These are phyloP conservation scores for Caenorhabditis sinica DNA, from an alignment of 2,888 invertebrate genomes.

Conservation along the genomic window DNA sequence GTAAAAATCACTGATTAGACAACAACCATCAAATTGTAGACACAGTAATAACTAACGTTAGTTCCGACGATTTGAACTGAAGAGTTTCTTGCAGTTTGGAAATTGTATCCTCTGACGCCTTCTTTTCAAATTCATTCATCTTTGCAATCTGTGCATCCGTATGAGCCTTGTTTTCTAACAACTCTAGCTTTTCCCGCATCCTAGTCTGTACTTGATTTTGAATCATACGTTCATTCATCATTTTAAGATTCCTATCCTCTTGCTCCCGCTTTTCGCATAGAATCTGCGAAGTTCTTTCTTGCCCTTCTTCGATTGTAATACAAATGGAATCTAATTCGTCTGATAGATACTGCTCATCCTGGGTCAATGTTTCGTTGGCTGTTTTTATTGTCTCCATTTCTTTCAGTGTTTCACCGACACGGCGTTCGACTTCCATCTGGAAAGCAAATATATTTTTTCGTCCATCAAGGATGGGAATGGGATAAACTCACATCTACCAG, in stretches of 20 bases:
- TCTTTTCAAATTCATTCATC: conserved; percentile 40
- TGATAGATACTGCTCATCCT: conserved; percentile 43
- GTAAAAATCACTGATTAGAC: conserved; percentile 5
- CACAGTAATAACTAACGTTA: conserved; percentile 22
- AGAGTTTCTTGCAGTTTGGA: conserved; percentile 3
- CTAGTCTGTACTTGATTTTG: conserved; percentile 85
- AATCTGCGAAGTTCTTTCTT: conserved; percentile 96
- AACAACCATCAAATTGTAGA: too few species aligned
- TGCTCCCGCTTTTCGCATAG: conserved; percentile 96
- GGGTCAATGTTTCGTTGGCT: conserved; percentile 15
- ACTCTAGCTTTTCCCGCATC: conserved; percentile 15
- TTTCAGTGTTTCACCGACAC: conserved; percentile 12
- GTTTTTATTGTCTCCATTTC: conserved; percentile 46
- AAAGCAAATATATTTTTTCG: conserved; percentile 2
- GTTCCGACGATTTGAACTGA: conserved; percentile 37
- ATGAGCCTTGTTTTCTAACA: conserved; percentile 33
- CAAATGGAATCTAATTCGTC: conserved; percentile 38
- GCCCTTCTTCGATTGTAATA: conserved; percentile 97
- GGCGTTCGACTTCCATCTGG: conserved; percentile 46
- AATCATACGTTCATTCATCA: conserved; percentile 97
- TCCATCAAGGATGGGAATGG: neutral
- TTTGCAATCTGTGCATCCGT: conserved; percentile 35
- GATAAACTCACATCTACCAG: conserved; percentile 55
- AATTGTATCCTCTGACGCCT: conserved; percentile 8
- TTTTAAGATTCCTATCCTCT: conserved; percentile 88